Conservation (phyloP, 2,113 vertebrate species). For the Colossoma macropomum region DNA sequence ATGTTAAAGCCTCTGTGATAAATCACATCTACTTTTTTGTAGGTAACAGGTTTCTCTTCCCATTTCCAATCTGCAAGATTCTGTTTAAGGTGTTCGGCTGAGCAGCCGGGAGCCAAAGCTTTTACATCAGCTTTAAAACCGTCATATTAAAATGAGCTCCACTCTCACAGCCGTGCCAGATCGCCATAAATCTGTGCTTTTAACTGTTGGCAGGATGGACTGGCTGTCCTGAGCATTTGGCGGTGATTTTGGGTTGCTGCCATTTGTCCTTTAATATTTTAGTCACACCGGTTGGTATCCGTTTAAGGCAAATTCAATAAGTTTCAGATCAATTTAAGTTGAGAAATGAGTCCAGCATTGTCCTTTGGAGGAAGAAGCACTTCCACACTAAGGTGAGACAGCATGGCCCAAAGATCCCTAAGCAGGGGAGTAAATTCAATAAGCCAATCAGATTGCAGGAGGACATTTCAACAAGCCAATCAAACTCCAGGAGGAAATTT, state of each 20-base stretch:
- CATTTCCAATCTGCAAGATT: not conserved
- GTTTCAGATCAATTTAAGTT: conserved; percentile 4
- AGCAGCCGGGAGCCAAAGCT: conserved; percentile 1
- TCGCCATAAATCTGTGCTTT: conserved; percentile 33
- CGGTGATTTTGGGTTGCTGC: conserved; percentile 12
- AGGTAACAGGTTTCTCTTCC: not conserved
- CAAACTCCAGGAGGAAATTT: no score
- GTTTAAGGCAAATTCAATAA: conserved; percentile 5
- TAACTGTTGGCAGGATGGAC: conserved; percentile 33
- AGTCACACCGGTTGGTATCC: not conserved
- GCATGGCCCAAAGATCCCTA: no score
- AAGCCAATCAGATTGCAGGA: no score
- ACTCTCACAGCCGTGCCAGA: conserved; percentile 20
- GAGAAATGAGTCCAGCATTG: not conserved
- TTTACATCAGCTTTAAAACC: conserved; percentile 32
- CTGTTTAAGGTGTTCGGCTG: conserved; percentile 19
- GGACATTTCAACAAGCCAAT: no score
- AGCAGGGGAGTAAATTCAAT: no score
- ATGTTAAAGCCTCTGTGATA: not conserved
- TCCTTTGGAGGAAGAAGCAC: not conserved
- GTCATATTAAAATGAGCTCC: conserved; percentile 26
- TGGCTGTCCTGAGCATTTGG: conserved; percentile 34
- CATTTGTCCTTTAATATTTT: conserved; percentile 29
- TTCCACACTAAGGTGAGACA: not conserved
- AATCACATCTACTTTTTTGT: not conserved